A percentile compares a stretch with the other conserved stretches of the same genome.
Conservation (phyloP, 1,140 invertebrate genomes). For the Euwallacea similis region DNA sequence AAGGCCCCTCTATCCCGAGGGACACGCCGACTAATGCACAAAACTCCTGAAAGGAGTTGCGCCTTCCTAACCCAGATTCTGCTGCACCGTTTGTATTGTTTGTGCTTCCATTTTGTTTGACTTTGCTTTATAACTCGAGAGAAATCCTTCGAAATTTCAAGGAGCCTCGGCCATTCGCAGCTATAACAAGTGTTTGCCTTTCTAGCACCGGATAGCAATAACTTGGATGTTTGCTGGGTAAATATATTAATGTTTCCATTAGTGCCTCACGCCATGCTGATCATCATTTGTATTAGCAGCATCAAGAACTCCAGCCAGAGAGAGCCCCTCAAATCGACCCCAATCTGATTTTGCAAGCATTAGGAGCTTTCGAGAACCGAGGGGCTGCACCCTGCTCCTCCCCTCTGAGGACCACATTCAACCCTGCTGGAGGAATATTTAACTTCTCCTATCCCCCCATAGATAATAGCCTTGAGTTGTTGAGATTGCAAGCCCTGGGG, state of each 20-base stretch:
- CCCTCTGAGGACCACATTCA: slow-evolving; percentile 46
- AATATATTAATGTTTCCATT: slow-evolving; percentile 22
- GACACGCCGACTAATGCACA: no score
- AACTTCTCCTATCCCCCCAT: slow-evolving; percentile 45
- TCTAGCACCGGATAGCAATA: slow-evolving; percentile 49
- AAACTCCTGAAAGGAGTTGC: no score
- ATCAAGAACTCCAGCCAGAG: slow-evolving; percentile 8
- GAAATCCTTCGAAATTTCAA: slow-evolving; percentile 4
- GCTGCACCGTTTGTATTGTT: slow-evolving; percentile 12
- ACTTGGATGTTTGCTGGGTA: slow-evolving; percentile 50
- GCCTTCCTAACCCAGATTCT: no score
- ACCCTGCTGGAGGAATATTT: slow-evolving; percentile 42
- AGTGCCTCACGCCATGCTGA: neutral
- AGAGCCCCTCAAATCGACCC: slow-evolving; percentile 37
- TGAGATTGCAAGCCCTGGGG: slow-evolving; percentile 46
- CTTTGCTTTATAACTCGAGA: slow-evolving; percentile 10
- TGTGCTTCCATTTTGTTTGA: slow-evolving; percentile 13
- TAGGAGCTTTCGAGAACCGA: slow-evolving; percentile 50
- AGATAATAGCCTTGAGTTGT: slow-evolving; percentile 46
- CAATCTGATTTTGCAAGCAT: slow-evolving; percentile 46
- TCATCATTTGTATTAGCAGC: neutral
- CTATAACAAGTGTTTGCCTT: slow-evolving; percentile 38
- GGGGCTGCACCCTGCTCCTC: slow-evolving; percentile 45
- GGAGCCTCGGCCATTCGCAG: slow-evolving; percentile 15
- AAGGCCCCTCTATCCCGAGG: no score